These are phyloP conservation scores for Aphidius colemani DNA, from an alignment of 2,888 invertebrate genomes.

Conservation along the genomic window DNA sequence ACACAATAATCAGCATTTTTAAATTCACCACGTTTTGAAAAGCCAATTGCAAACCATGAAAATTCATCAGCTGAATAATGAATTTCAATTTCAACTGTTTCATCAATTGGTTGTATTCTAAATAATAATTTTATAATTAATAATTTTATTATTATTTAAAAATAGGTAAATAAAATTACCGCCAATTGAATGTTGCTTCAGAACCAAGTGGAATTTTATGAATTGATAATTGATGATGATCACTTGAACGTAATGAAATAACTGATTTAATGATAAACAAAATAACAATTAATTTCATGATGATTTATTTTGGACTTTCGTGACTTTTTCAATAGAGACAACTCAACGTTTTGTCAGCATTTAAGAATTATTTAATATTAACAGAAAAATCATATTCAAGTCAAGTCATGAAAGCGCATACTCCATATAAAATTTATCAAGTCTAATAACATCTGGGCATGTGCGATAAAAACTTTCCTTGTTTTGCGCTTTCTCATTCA, in stretches of 20 bases:
- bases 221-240: slow-evolving; percentile 29
- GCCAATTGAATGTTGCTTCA: slow-evolving; percentile 54
- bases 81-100: slow-evolving; percentile 47
- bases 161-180: slow-evolving; percentile 38
- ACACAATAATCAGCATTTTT: slow-evolving; percentile 81
- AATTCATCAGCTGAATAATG: slow-evolving; percentile 50
- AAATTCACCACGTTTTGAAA: slow-evolving; percentile 78
- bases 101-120: slow-evolving; percentile 49
- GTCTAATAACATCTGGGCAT: no score
- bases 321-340: background rate
- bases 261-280: no score
- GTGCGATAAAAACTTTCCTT: no score
- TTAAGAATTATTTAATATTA: no score
- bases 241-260: background rate
- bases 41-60: slow-evolving; percentile 83
- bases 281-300: slow-evolving; percentile 20
- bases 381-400: no score
- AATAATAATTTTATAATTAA: slow-evolving; percentile 3
- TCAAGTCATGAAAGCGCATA: slow-evolving; percentile 5
- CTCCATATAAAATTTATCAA: background rate
- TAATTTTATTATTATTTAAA: background rate
- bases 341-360: no score
- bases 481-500: no score
- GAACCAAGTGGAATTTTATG: slow-evolving; percentile 54
- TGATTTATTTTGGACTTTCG: background rate